Conservation (phyloP, 2,113 vertebrate species). For the Zosterops hypoxanthus region DNA sequence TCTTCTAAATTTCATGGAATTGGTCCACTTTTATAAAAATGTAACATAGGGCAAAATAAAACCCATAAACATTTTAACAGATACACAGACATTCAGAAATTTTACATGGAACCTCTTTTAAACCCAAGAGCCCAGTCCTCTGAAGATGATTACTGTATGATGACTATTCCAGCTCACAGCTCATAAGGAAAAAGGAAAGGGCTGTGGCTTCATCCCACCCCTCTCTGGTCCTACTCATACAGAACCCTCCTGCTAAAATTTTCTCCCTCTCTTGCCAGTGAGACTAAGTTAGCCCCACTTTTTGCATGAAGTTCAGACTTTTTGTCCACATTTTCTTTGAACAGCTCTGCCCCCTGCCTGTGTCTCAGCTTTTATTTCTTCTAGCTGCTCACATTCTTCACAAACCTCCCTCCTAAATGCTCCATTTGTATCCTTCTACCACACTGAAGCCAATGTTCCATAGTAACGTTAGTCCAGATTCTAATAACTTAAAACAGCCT, state of each 20-base stretch:
- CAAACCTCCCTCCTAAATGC: constrained; percentile 17
- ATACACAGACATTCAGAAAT: not conserved
- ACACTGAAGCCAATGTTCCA: constrained; percentile 31
- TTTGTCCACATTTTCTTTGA: constrained; percentile 56
- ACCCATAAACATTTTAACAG: not conserved
- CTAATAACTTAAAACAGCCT: not conserved
- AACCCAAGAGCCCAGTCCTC: not conserved
- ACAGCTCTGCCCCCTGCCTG: constrained; percentile 66
- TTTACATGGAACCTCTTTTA: not conserved
- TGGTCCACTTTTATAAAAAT: not conserved
- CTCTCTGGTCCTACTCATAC: not conserved
- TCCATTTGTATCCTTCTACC: constrained; percentile 32
- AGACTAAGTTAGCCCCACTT: constrained; percentile 6
- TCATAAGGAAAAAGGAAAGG: not conserved
- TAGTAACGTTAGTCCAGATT: not conserved
- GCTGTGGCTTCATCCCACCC: not conserved
- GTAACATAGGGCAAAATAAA: not conserved
- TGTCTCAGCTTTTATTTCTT: constrained; percentile 18
- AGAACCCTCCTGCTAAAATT: not conserved
- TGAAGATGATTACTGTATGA: not conserved
- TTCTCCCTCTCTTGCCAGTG: not conserved
- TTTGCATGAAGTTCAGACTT: constrained; percentile 8
- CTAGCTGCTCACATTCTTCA: not conserved
- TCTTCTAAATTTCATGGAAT: not conserved
- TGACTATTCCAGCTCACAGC: constrained; percentile 23